phyloP scores from a whole-genome alignment of 1,140 invertebrate species.

The Plectus sambesii region DNA sequence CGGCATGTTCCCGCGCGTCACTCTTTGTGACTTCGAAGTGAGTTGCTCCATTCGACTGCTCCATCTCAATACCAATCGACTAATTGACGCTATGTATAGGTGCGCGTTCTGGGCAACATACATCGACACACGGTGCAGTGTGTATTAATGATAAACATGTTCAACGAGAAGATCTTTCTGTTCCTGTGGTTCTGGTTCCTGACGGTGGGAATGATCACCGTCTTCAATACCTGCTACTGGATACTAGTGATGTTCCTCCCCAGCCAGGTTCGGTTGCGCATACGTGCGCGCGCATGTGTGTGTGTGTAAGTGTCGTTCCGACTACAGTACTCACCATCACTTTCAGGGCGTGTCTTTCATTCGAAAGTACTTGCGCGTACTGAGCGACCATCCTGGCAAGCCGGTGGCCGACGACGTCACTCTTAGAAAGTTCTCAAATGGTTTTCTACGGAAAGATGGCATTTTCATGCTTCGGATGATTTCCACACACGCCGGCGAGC shows the following conservation, averaged over 20 bases:
- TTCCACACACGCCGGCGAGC: conserved; percentile 42
- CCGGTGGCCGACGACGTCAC: conserved; percentile 43
- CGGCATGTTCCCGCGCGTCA: conserved; percentile 44
- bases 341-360: conserved; percentile 41
- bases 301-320: not conserved
- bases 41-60: conserved; percentile 4
- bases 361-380: conserved; percentile 44
- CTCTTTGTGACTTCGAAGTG: conserved; percentile 43
- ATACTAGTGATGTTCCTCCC: conserved; percentile 45
- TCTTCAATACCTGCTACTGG: conserved; percentile 42
- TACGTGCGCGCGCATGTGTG: not conserved
- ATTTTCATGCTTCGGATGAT: conserved; percentile 41
- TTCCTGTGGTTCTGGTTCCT: conserved; percentile 46
- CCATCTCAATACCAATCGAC: not conserved
- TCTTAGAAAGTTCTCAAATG: conserved; percentile 41
- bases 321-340: conserved; percentile 1
- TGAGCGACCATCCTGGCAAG: conserved; percentile 40
- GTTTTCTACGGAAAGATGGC: conserved; percentile 44
- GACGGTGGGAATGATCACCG: conserved; percentile 39
- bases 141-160: conserved; percentile 46
- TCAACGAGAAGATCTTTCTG: conserved; percentile 45
- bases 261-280: conserved; percentile 28
- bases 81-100: conserved; percentile 23
- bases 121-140: conserved; percentile 45
- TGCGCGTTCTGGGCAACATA: conserved; percentile 44